Conservation (phyloP, 2,888 invertebrate species). For the Iselma pallidipennis region DNA sequence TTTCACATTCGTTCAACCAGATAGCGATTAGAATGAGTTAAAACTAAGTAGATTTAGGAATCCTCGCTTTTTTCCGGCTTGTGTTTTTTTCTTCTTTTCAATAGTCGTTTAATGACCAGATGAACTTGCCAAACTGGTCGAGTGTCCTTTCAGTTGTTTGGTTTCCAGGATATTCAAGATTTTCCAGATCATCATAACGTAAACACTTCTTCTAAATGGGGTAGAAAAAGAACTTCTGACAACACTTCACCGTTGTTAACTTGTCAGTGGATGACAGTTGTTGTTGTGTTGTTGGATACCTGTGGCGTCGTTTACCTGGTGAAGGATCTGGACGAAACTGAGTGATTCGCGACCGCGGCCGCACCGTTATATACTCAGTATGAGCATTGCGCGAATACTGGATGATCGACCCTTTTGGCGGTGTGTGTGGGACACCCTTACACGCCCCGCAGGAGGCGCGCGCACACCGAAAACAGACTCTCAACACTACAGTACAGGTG, state of each 20-base stretch:
- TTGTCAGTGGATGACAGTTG: neutral
- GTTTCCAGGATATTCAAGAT: neutral
- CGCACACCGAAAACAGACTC: constrained; percentile 42
- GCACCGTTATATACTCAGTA: constrained; percentile 51
- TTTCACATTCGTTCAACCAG: neutral
- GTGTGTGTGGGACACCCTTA: constrained; percentile 30
- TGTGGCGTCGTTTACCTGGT: constrained; percentile 45
- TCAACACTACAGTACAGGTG: constrained; percentile 51
- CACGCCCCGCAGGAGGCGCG: constrained; percentile 49
- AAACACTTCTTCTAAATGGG: neutral
- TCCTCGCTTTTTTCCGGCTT: neutral
- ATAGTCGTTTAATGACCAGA: neutral
- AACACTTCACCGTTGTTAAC: neutral
- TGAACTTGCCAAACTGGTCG: too few relatives aligned
- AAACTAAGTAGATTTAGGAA: neutral
- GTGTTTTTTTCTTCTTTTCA: neutral
- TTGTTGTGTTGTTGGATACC: constrained; percentile 37
- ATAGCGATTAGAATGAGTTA: neutral
- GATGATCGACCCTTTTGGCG: constrained; percentile 50
- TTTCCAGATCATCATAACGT: neutral
- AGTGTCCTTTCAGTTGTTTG: neutral
- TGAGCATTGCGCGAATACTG: constrained; percentile 55
- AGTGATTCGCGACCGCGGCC: constrained; percentile 45
- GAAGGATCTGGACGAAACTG: constrained; percentile 43
- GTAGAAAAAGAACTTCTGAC: too few relatives aligned